These are phyloP conservation scores for Bombus difficillimus DNA, from an alignment of 1,140 invertebrate genomes.

Conservation along the genomic window DNA sequence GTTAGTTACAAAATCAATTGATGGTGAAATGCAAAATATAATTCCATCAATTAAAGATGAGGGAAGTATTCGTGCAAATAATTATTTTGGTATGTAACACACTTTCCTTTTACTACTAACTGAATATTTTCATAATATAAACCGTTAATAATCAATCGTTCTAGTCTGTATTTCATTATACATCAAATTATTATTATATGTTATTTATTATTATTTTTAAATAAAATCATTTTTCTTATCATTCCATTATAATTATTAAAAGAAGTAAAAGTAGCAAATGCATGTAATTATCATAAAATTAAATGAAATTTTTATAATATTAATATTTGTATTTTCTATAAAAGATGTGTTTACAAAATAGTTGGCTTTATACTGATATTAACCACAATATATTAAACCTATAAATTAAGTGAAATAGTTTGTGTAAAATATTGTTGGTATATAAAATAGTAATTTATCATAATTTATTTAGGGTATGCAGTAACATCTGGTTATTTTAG, in stretches of 20 bases:
- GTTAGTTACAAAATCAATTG: constrained; percentile 11
- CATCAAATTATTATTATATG: not conserved
- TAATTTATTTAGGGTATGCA: constrained; percentile 82
- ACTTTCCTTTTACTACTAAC: not conserved
- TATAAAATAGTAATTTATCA: not conserved
- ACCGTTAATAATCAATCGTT: not conserved
- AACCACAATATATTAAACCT: not conserved
- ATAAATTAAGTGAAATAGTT: not conserved
- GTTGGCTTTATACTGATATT: not conserved
- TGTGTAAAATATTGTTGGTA: not conserved
- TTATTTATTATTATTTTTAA: no score
- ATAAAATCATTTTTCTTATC: not conserved
- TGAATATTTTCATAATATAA: constrained; percentile 1
- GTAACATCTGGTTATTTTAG: constrained; percentile 84
- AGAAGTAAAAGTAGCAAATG: not conserved
- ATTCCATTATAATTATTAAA: not conserved
- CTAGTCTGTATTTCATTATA: constrained; percentile 1
- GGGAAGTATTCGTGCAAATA: not conserved
- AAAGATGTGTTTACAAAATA: not conserved
- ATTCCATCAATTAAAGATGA: constrained; percentile 32
- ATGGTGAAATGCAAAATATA: not conserved
- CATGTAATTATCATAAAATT: no score
- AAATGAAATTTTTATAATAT: not conserved
- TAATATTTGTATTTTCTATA: not conserved
- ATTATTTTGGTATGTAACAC: constrained; percentile 63